phyloP scores from a whole-genome alignment of 1,140 invertebrate genomes.

The Battus philenor region DNA sequence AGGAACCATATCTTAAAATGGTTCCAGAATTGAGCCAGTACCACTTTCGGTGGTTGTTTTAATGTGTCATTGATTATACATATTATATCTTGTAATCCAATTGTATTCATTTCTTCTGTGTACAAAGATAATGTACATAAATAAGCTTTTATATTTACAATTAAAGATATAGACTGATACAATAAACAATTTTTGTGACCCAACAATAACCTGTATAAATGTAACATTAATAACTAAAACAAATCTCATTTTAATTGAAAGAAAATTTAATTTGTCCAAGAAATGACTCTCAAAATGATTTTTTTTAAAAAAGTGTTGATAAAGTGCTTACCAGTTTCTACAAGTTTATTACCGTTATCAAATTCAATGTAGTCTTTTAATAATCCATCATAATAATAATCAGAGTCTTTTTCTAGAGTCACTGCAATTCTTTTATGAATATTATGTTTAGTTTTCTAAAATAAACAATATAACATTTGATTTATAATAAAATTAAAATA shows the following conservation, averaged over 20 bases:
- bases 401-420: neutral
- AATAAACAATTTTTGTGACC: too few relatives aligned
- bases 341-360: constrained; percentile 8
- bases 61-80: constrained; percentile 17
- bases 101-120: too few relatives aligned
- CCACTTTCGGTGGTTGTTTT: neutral
- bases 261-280: too few relatives aligned
- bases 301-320: too few relatives aligned
- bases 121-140: too few relatives aligned
- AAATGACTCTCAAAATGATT: too few relatives aligned
- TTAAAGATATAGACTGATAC: too few relatives aligned
- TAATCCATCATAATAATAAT: constrained; percentile 29
- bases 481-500: neutral
- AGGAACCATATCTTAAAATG: constrained; percentile 34
- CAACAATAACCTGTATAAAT: too few relatives aligned
- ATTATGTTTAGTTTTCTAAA: constrained; percentile 1
- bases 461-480: neutral
- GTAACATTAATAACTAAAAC: too few relatives aligned
- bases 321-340: constrained; percentile 16
- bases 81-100: constrained; percentile 17
- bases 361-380: constrained; percentile 25
- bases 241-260: too few relatives aligned
- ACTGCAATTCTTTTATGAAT: neutral
- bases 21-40: constrained; percentile 18
- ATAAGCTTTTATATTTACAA: too few relatives aligned